Evolutionary conservation across 2,797 vertebrate species (phyloP), one percentile per base, ranked within the genome.

Genomic region (Galago senegalensis): DNA sequence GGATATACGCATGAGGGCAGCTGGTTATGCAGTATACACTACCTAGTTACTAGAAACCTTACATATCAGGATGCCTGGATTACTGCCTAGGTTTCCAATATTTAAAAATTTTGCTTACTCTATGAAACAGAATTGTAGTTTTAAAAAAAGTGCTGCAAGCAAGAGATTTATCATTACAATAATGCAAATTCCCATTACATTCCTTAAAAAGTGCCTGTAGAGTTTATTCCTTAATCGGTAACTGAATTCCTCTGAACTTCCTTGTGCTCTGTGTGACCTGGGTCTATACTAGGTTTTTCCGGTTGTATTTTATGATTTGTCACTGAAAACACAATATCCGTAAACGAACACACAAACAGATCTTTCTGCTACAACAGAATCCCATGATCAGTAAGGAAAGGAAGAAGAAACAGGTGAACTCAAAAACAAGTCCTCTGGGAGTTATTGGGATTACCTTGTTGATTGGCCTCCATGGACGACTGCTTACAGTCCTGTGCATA

Each of bases 401-500:
- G 97, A 97, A 96, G 96, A 93, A 98, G 95, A 96, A 97, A 97
- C 93, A 18, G 90, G 98, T 96, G 96, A 98, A 97, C 89, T 99
- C 98, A 98, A 97, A 99, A 99, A 97, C 99, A 98, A 98, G 98
- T 99, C 98, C 98, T 98, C 94, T 98, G 99, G 98, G 98, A 97
- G 98, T 97, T 98, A 98, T 97, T 98, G 76, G 93, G 98, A 98
- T 99, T 99, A 99, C 99, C 99, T 99, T 99, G 99, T 98, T 99
- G 99, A 92, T 98, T 98, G 98, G 99, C 99, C 98, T 99, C 99
- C 98, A 99, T 99, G 98, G 99, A 98, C 87, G 99, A 99, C 98
- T 99, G 99, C 98, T 99, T 99, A 99, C 99, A 99, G 98, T 99
- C 99, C 97, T 99, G 99, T 96, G 99, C 99, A 92, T 99, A 99